Base-by-base conservation (phyloP, 1,140 invertebrate genomes). In the Heliconius melpomene region DNA sequence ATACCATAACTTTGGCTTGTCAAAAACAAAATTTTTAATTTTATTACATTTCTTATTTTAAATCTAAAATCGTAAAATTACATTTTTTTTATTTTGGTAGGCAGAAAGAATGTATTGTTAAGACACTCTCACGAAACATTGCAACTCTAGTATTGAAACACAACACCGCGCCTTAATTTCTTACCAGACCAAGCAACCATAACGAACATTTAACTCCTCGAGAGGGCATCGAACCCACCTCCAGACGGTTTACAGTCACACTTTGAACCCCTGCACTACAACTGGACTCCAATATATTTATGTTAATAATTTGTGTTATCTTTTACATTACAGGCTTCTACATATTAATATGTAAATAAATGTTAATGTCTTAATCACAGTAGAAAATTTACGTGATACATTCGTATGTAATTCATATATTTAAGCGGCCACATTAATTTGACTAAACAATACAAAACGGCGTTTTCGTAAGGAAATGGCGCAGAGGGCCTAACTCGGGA, bases 361-460 rank as follows among this genome's bases (percentile, higher is more conserved):
- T 66, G 60, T 29, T 7, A 66, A 66, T 16, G 26, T 66, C 1
- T 46, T 3, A 72, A 72, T 71, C 18, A 40, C 71, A 72, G 16
- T n/a, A 38, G 36, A 40, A 72, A 72, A 40, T 72, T 3, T 20
- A 72, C 32, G 36, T 72, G 11, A 72, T 18, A 72, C 36, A 5
- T 6, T 40, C 7, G 36, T 72, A 72, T 72, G 71, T 72, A 40
- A 72, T 72, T 72, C n/a, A 72, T 72, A 72, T 40, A 38, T 72
- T 72, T 72, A 72, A 72, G 20, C 71, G 71, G 29, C 71, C 29
- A 9, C 76, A 77, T 77, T 77, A 77, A 72, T 72, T 52, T 77
- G 32, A 77, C 75, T 77, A 23, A 71, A 77, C 60, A 77, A 77
- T 71, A 71, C 46, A 72, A 72, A 66, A 77, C 46, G 60, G 60